Evolutionary conservation across 92 coral and sea anemone species (phyloP).

Genomic region (Umimayanthus kanabou): DNA sequence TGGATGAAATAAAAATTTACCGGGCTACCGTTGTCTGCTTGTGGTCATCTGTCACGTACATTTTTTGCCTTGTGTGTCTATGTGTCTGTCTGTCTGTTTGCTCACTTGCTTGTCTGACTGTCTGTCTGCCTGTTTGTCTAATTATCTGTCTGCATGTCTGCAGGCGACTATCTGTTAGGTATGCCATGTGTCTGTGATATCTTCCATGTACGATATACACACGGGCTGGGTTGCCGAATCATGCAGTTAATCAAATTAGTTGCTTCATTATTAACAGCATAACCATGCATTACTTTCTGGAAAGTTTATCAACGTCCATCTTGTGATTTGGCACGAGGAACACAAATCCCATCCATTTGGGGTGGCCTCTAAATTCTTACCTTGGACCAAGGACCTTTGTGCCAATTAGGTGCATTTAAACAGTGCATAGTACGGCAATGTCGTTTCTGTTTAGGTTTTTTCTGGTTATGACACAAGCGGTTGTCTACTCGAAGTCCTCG

Average conservation of each 20-base stretch:
- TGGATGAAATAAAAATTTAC: too few species aligned
- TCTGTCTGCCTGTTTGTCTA: background rate
- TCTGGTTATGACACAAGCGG: constrained; percentile 29
- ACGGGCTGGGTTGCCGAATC: background rate
- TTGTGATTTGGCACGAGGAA: background rate
- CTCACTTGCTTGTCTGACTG: too few species aligned
- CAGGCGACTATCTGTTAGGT: too few species aligned
- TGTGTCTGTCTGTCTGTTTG: too few species aligned
- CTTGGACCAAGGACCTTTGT: constrained; percentile 80
- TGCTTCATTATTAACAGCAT: background rate
- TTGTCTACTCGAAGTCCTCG: constrained; percentile 30
- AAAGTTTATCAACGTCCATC: background rate
- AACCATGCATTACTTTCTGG: background rate
- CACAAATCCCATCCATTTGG: background rate
- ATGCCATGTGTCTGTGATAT: too few species aligned
- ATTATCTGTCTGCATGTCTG: too few species aligned
- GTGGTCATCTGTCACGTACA: too few species aligned
- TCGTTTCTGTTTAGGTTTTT: constrained; percentile 45
- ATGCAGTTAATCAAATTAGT: background rate
- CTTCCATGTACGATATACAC: too few species aligned
- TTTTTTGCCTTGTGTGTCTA: too few species aligned
- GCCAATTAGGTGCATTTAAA: constrained; percentile 63
- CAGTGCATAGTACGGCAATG: constrained; percentile 37
- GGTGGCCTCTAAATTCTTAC: constrained; percentile 42
- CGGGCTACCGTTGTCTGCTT: too few species aligned